Percentiles rank a stretch among this genome's conserved stretches.
Conservation (phyloP, 2,113 vertebrate genomes). For the Ameiurus melas region DNA sequence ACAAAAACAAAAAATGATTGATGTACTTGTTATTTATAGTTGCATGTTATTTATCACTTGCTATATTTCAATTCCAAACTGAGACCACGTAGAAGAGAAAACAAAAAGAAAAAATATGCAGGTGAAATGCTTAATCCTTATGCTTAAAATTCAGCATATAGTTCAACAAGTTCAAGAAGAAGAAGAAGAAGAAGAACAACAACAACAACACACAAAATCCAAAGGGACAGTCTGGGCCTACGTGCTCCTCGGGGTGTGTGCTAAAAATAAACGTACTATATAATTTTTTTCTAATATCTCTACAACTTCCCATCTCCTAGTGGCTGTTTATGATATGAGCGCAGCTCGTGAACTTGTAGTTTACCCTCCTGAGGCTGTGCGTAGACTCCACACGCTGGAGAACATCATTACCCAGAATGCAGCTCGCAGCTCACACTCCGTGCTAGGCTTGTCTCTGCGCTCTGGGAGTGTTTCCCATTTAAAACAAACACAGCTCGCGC, state of each 20-base stretch:
- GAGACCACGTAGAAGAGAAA: background rate
- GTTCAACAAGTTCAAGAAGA: slow-evolving; percentile 29
- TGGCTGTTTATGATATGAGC: slow-evolving; percentile 52
- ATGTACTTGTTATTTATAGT: background rate
- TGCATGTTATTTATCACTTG: background rate
- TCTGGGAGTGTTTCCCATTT: slow-evolving; percentile 84
- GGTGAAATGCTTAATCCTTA: background rate
- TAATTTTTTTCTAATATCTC: slow-evolving; percentile 67
- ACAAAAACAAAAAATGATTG: background rate
- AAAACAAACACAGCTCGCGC: slow-evolving; percentile 79
- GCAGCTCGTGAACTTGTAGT: slow-evolving; percentile 70
- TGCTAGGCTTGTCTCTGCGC: slow-evolving; percentile 70
- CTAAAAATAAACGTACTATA: slow-evolving; percentile 70
- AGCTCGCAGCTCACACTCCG: slow-evolving; percentile 44
- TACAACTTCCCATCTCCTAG: slow-evolving; percentile 62
- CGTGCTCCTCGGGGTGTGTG: slow-evolving; percentile 44
- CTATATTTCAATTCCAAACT: background rate
- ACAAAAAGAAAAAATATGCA: background rate
- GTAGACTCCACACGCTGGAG: background rate
- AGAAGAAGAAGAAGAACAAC: too few species aligned
- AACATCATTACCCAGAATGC: slow-evolving; percentile 74
- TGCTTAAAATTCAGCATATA: slow-evolving; percentile 9
- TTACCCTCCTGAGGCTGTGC: background rate
- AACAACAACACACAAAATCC: background rate
- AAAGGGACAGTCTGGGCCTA: slow-evolving; percentile 29